Conservation (phyloP, 2,888 invertebrate genomes). For the Acrobasis repandana region DNA sequence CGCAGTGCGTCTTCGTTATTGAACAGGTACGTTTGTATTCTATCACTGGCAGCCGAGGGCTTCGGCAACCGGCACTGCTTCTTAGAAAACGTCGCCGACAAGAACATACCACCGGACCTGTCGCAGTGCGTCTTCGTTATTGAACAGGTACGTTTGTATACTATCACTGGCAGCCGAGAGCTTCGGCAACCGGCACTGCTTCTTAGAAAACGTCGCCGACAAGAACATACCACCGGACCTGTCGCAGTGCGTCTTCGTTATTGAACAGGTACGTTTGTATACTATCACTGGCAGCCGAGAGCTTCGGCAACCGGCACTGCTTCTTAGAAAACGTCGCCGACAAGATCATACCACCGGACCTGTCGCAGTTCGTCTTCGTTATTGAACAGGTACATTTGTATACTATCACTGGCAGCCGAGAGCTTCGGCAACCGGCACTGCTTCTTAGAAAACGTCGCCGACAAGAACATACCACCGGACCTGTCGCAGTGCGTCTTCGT, state of each 20-base stretch:
- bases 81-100: constrained; percentile 99
- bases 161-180: constrained; percentile 99
- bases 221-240: constrained; percentile 99
- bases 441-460: constrained; percentile 99
- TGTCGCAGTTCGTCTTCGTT: too few relatives aligned
- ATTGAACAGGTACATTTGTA: too few relatives aligned
- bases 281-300: too few relatives aligned
- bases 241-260: constrained; percentile 99
- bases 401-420: constrained; percentile 99
- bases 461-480: constrained; percentile 99
- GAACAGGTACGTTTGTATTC: too few relatives aligned
- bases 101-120: constrained; percentile 98
- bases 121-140: constrained; percentile 99
- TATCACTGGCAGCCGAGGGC: constrained; percentile 99
- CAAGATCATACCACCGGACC: too few relatives aligned
- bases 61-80: constrained; percentile 99
- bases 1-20: constrained; percentile 99
- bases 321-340: too few relatives aligned
- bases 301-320: too few relatives aligned
- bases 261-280: too few relatives aligned
- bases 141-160: too few relatives aligned
- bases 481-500: constrained; percentile 99
- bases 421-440: constrained; percentile 99
- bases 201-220: constrained; percentile 99
- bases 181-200: constrained; percentile 99